Base-by-base conservation (phyloP, 2,113 vertebrate species). In the Haplotaxodon microlepis region DNA sequence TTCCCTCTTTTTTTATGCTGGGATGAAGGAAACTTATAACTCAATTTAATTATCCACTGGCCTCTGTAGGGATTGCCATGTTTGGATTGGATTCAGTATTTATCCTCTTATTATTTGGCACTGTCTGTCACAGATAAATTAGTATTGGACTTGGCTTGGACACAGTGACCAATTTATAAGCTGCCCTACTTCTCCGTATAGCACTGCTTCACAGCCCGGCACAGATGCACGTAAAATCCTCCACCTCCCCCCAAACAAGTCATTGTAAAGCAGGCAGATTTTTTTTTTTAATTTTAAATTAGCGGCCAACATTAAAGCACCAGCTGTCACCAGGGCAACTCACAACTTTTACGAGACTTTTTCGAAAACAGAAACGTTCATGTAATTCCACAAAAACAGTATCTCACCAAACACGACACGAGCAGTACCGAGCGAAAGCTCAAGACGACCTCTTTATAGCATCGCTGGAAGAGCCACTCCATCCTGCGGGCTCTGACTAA, bases 51-150 rank as follows among this genome's bases (percentile, higher is more conserved):
- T 86, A 93, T 89, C 61, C 81, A 19, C 66, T 34, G 45, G 50
- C 59, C 59, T 85, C 83, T 85, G 82, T 87, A 82, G 50, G 85
- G 85, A 83, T 84, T 87, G 83, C 85, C 85, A 79, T 82, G 86
- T 93, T 90, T 90, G 86, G 80, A 86, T 84, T 84, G 86, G 86
- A 87, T 88, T 91, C 61, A 90, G 80, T 66, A 83, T 94, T 91
- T 90, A 93, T 95, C 92, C 92, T 93, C 93, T 89, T 90, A 88
- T 88, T 91, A 89, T 94, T 91, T 92, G 91, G 82, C 59, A 24
- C 90, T 90, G 92, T 85, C 86, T 89, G 86, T 86, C 89, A 89
- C 90, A 92, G 84, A 90, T 87, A 89, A 89, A 93, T 90, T 88
- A 93, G 83, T 89, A 53, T 40, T 31, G 85, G 83, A 82, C 86